Base-by-base conservation (phyloP, 2,888 invertebrate genomes). In the Metacarcinus magister region DNA sequence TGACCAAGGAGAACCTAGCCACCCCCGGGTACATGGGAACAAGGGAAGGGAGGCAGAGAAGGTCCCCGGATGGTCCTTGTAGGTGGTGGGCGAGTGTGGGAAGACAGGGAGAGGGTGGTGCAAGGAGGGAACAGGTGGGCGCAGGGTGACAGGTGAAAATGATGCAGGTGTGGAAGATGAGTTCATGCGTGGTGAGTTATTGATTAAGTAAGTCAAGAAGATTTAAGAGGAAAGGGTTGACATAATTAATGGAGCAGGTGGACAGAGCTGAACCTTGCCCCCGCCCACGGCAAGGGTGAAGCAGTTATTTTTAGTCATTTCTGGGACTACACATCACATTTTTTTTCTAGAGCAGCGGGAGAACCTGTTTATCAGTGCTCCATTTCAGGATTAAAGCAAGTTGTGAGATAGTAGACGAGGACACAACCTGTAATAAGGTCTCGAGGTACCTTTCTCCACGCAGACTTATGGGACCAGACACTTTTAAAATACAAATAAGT, bases 21-120 rank as follows among this genome's bases (percentile, higher is more conserved):
- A 32, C 32, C 46, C 48, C 39, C 8, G 28, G 48, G 87, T 48
- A 87, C 94, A 87, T 94, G 94, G 89, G 94, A 94, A 94, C 94
- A 43, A 75, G 75, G 60, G 7, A 28, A 67, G 91, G 48, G 43
- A 44, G 43, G 39, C 39, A 39, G 43, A 2, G 23, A 43, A 90
- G 43, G 90, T 39, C 43, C n/a, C 39, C 8, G 46, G 44, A 91
- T 44, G 91, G 91, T 91, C 48, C 43, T 46, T 91, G 91, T 28
- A 48, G 91, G 48, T 44, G 91, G 23, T 46, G 46, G 48, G 91
- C 10, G 48, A 48, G 87, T 10, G 82, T 43, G 82, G 23, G 82
- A 46, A 28, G 87, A 46, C 3, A 7, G 94, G 82, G 87, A 82
- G n/a, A 13, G 39, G 67, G 39, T 8, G 92, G 92, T 92, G 92